These are phyloP conservation scores for Galago senegalensis DNA, from an alignment of 2,797 vertebrate species.

Conservation along the genomic window DNA sequence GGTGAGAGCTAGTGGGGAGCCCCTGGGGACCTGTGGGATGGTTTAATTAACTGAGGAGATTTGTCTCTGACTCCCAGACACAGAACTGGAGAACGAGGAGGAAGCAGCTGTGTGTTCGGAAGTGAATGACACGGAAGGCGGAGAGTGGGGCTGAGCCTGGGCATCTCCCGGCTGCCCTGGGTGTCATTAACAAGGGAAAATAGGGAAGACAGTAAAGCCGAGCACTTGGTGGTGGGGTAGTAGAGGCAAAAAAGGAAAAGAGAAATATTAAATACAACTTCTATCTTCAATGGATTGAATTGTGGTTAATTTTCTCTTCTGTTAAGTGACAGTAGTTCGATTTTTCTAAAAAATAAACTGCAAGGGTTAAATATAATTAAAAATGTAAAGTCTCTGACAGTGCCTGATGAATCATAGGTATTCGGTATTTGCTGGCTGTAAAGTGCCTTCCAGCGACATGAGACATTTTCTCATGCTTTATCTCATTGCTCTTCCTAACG, in stretches of 20 bases:
- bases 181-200: not conserved
- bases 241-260: not conserved
- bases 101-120: not conserved
- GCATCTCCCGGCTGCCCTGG: not conserved
- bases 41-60: constrained; percentile 7
- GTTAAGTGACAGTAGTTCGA: not conserved
- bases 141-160: not conserved
- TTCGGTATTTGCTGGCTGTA: not conserved
- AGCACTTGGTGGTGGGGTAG: not conserved
- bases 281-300: not conserved
- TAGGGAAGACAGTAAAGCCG: not conserved
- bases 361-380: not conserved
- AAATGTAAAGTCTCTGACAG: not conserved
- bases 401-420: not conserved
- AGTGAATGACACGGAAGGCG: not conserved
- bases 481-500: not conserved
- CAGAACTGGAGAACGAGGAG: not conserved
- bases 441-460: not conserved
- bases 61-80: not conserved
- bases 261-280: not conserved
- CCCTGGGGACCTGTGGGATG: not conserved
- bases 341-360: not conserved
- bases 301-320: not conserved
- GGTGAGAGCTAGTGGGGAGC: not conserved
- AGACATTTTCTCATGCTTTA: not conserved